Evolutionary conservation across 2,113 vertebrate genomes (phyloP).

Genomic region (Podarcis muralis): DNA sequence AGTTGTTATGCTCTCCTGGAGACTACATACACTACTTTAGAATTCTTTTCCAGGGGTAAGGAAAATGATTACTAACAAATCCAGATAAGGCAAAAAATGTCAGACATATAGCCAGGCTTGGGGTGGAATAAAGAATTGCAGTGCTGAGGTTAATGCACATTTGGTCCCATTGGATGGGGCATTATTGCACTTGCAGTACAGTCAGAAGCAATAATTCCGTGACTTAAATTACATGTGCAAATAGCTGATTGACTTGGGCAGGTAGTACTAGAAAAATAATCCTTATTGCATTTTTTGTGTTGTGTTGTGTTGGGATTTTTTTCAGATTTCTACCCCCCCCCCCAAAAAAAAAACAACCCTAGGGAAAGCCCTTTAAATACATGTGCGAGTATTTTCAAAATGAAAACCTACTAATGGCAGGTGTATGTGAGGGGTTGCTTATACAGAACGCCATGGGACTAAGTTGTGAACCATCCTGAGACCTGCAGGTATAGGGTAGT

Average conservation of each 20-base stretch:
- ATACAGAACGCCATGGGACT: no score
- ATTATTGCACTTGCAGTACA: background rate
- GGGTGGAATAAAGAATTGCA: background rate
- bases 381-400: background rate
- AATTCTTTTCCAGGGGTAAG: background rate
- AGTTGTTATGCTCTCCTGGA: background rate
- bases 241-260: background rate
- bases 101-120: background rate
- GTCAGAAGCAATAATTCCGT: background rate
- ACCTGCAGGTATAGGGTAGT: no score
- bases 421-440: background rate
- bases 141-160: background rate
- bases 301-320: background rate
- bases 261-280: background rate
- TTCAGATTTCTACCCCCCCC: background rate
- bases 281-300: background rate
- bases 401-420: background rate
- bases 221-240: background rate
- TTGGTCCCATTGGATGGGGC: background rate
- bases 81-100: background rate
- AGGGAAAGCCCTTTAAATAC: background rate
- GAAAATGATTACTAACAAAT: background rate
- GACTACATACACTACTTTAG: background rate
- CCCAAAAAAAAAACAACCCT: background rate
- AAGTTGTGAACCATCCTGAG: no score